Conservation (phyloP, 2,797 vertebrate species). For the Columba guinea region DNA sequence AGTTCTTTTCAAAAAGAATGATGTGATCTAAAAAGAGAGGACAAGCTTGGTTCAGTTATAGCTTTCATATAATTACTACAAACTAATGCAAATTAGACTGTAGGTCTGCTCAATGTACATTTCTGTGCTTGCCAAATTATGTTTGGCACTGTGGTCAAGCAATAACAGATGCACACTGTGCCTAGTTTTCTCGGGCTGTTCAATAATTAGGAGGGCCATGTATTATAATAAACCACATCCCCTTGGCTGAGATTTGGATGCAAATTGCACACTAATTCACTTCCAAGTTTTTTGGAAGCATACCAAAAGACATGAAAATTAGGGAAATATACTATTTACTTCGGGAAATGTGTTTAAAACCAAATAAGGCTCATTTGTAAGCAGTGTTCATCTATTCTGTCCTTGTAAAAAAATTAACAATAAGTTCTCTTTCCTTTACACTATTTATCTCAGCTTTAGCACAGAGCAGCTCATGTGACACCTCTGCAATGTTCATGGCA, state of each 20-base stretch:
- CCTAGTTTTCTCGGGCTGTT: slow-evolving; percentile 88
- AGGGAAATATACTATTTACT: slow-evolving; percentile 82
- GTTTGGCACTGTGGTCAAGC: slow-evolving; percentile 88
- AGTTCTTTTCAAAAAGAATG: slow-evolving; percentile 74
- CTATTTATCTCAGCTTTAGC: slow-evolving; percentile 50
- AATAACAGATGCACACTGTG: slow-evolving; percentile 83
- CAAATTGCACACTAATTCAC: slow-evolving; percentile 86
- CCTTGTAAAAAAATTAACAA: slow-evolving; percentile 70
- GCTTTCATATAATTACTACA: slow-evolving; percentile 80
- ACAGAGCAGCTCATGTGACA: slow-evolving; percentile 60
- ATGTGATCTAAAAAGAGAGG: slow-evolving; percentile 78
- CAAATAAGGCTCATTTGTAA: slow-evolving; percentile 76
- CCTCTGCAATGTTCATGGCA: slow-evolving; percentile 68
- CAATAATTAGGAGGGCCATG: slow-evolving; percentile 87
- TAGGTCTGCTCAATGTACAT: slow-evolving; percentile 87
- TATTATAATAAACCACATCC: slow-evolving; percentile 94
- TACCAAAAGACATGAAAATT: slow-evolving; percentile 86
- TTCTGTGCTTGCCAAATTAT: slow-evolving; percentile 82
- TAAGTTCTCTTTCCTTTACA: slow-evolving; percentile 64
- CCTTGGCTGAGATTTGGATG: slow-evolving; percentile 86
- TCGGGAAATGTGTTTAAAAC: slow-evolving; percentile 78
- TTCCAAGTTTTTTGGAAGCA: slow-evolving; percentile 83
- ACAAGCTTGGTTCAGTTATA: slow-evolving; percentile 79
- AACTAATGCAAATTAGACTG: slow-evolving; percentile 82
- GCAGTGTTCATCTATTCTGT: slow-evolving; percentile 65